Evolutionary conservation across 2,113 vertebrate genomes (phyloP), one percentile per base, ranked within the genome.

Genomic region (Oreochromis aureus): DNA sequence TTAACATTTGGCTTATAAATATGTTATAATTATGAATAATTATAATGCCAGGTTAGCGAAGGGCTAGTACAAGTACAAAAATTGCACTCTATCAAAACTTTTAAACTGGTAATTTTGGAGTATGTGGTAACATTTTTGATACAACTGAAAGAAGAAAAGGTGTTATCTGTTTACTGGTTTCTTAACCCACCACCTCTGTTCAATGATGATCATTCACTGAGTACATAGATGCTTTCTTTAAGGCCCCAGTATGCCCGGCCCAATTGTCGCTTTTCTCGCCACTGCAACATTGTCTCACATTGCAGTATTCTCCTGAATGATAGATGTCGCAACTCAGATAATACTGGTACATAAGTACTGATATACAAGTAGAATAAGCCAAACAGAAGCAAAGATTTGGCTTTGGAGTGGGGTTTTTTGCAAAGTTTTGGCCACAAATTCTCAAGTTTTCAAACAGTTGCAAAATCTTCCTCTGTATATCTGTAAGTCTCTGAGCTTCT

Each of bases 1-100:
- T 94, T 89, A 66, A 84, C 90, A 91, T 86, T 63, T 48, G 39
- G 54, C 76, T 86, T 92, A 39, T 22, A 66, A 66, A 66, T 66
- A 66, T 39, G 34, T 66, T 66, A 22, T 58, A 56, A 58, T 58
- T n/a, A 63, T 11, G 87, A 89, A 89, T 86, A 85, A 90, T 91
- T 78, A 85, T 34, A 78, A 59, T 0, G 2, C 10, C 32, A 10
- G 39, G 24, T 51, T n/a, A 48, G 84, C 7, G 66, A 83, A 76
- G 32, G 19, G 22, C 10, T 61, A 81, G 34, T 24, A 87, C n/a
- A 55, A 80, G 9, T 5, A 69, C 53, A 41, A 84, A 78, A 44
- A 53, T 4, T 76, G 71, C 41, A 76, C 10, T 19, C 44, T 76
- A 48, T 24, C 69, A 81, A 24, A 58, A 59, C 41, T 19, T 59